Conservation (phyloP, 2,797 vertebrate genomes). For the Eospalax fontanierii region DNA sequence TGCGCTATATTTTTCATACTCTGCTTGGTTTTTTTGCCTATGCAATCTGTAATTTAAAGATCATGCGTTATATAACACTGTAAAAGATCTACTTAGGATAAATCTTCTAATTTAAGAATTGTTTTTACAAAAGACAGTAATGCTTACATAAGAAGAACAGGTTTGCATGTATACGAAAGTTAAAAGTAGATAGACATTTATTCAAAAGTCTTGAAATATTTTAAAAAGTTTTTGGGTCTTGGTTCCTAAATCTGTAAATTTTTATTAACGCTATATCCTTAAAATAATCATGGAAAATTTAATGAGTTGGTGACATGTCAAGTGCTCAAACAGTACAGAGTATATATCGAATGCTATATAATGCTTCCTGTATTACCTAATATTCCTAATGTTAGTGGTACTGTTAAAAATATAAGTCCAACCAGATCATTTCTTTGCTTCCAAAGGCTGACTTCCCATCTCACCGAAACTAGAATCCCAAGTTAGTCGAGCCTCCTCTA, state of each 20-base stretch:
- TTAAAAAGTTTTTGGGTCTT: background rate
- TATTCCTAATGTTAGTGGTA: background rate
- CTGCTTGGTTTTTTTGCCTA: too few species aligned
- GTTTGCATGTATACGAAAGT: too few species aligned
- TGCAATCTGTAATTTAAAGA: too few species aligned
- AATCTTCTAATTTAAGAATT: too few species aligned
- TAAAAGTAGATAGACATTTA: too few species aligned
- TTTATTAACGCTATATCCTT: constrained; percentile 6
- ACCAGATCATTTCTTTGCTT: background rate
- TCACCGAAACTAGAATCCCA: background rate
- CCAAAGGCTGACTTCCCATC: background rate
- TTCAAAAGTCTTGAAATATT: too few species aligned
- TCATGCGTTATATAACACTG: too few species aligned
- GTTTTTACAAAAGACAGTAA: too few species aligned
- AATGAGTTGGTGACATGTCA: background rate
- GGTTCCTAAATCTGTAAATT: background rate
- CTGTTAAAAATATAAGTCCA: background rate
- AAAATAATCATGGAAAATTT: background rate
- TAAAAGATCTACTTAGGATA: too few species aligned
- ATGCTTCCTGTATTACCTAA: background rate
- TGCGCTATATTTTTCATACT: too few species aligned
- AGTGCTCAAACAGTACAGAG: background rate
- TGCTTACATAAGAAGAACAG: too few species aligned
- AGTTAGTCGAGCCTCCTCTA: background rate
- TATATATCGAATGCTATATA: background rate